A percentile compares a stretch with the other conserved stretches of the same genome.
These are phyloP conservation scores for Microcebus murinus DNA, from an alignment of 2,113 vertebrate species.

Conservation along the genomic window DNA sequence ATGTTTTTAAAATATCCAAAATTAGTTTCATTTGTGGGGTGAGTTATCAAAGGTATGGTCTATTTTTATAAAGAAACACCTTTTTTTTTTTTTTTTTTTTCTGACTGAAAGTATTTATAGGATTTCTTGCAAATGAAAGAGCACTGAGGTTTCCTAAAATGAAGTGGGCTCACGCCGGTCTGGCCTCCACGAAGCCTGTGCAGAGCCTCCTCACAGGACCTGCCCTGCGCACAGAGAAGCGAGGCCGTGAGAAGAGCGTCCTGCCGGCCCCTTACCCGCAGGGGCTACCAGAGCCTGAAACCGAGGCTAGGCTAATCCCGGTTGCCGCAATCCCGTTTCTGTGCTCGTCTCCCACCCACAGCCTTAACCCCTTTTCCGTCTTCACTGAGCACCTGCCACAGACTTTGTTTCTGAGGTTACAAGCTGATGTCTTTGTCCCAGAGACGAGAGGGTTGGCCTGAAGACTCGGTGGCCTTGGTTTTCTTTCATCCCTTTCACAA, in stretches of 20 bases:
- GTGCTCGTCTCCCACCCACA: not conserved
- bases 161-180: constrained; percentile 59
- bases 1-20: constrained; percentile 49
- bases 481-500: too few relatives aligned
- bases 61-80: not conserved
- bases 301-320: not conserved
- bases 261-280: not conserved
- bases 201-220: not conserved
- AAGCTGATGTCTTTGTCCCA: too few relatives aligned
- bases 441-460: too few relatives aligned
- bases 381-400: not conserved
- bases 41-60: not conserved
- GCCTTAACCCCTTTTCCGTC: not conserved
- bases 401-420: too few relatives aligned
- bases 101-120: constrained; percentile 74
- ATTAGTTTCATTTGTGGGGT: constrained; percentile 42
- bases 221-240: not conserved
- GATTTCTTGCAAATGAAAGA: constrained; percentile 67
- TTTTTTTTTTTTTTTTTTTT: constrained; percentile 19
- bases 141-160: constrained; percentile 78
- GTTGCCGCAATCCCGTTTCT: not conserved
- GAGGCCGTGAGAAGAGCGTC: too few relatives aligned
- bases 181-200: constrained; percentile 61
- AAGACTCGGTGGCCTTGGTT: too few relatives aligned
- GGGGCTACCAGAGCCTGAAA: not conserved